Percentiles rank a stretch among this genome's conserved stretches.
phyloP scores from a whole-genome alignment of 2,797 vertebrate species.

The Cynopterus sphinx region DNA sequence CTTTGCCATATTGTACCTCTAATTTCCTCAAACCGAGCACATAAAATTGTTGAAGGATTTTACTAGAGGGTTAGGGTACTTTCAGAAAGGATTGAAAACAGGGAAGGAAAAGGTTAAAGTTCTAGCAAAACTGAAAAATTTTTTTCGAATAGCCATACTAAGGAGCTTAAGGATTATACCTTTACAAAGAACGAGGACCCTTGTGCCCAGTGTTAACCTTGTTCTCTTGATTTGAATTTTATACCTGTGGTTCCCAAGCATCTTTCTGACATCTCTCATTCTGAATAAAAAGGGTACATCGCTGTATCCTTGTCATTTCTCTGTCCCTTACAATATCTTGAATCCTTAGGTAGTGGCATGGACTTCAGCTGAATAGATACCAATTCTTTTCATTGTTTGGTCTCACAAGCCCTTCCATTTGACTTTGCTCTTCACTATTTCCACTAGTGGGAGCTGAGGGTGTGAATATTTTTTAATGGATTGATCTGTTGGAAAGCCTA shows the following conservation, averaged over 20 bases:
- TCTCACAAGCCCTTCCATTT: not conserved
- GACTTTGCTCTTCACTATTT: not conserved
- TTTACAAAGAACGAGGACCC: not conserved
- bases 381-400: not conserved
- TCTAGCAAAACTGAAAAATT: not conserved
- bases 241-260: not conserved
- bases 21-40: not conserved
- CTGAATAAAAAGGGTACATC: not conserved
- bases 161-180: not conserved
- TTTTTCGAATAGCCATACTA: not conserved
- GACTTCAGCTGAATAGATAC: not conserved
- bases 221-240: conserved; percentile 1
- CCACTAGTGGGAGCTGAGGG: not conserved
- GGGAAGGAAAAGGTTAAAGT: not conserved
- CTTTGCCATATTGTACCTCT: not conserved
- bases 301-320: not conserved
- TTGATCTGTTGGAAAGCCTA: not conserved
- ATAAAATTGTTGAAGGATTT: not conserved
- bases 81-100: not conserved
- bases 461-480: not conserved
- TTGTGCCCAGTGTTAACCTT: not conserved
- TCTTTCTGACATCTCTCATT: not conserved
- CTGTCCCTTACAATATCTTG: not conserved
- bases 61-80: not conserved
- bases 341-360: not conserved